A percentile compares a stretch with the other conserved stretches of the same genome.
phyloP scores from a whole-genome alignment of 2,888 invertebrate genomes.

The Lasioglossum villosulum region DNA sequence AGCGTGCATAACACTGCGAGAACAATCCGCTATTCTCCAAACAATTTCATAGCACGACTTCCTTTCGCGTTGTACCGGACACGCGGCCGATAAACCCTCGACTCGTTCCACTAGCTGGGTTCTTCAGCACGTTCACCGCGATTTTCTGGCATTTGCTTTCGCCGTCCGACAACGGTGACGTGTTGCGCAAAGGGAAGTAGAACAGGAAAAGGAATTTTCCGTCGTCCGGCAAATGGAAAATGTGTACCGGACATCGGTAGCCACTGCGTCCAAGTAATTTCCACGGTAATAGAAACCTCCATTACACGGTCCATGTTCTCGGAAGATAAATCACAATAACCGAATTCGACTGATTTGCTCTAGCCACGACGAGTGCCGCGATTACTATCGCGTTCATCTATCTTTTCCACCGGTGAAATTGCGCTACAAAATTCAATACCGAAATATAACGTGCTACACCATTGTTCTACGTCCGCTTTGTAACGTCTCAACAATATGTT shows the following conservation, averaged over 20 bases:
- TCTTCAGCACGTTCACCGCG: neutral
- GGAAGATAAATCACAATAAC: neutral
- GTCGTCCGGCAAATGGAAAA: conserved; percentile 37
- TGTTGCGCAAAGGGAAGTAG: neutral
- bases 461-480: conserved; percentile 7
- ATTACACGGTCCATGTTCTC: neutral
- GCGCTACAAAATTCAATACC: neutral
- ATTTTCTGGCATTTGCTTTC: conserved; percentile 21
- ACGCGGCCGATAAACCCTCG: conserved; percentile 31
- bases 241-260: conserved; percentile 32
- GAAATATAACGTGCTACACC: conserved; percentile 9
- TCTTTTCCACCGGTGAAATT: neutral
- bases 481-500: conserved; percentile 9
- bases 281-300: neutral
- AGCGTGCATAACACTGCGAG: neutral
- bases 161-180: conserved; percentile 6
- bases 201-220: conserved; percentile 22
- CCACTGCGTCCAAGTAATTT: conserved; percentile 43
- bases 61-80: neutral
- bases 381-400: conserved; percentile 9
- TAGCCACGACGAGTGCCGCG: neutral
- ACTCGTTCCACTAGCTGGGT: conserved; percentile 23
- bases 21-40: neutral
- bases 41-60: conserved; percentile 12
- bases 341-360: conserved; percentile 21